Evolutionary conservation across 2,113 vertebrate species (phyloP).

Genomic region (Ceyx melanurus): DNA sequence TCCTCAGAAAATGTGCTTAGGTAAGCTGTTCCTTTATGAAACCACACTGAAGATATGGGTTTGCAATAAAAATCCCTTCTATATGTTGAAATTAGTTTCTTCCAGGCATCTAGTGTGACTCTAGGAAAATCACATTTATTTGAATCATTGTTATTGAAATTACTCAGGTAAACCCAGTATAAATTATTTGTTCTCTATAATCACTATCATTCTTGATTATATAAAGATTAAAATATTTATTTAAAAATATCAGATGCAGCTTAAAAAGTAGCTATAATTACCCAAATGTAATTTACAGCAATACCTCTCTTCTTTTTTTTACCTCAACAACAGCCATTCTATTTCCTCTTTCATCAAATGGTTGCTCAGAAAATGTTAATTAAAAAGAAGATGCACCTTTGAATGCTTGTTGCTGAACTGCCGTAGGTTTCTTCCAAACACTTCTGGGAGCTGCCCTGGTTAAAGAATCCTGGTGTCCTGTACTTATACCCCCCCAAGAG

Average conservation of each 20-base stretch:
- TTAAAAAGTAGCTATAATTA: neutral
- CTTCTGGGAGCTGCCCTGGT: neutral
- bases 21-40: neutral
- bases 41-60: neutral
- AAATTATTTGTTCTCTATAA: neutral
- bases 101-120: neutral
- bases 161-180: neutral
- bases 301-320: neutral
- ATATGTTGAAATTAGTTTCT: neutral
- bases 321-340: rapidly evolving
- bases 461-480: neutral
- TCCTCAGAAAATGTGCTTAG: neutral
- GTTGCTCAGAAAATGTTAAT: neutral
- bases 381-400: neutral
- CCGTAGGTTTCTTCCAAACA: neutral
- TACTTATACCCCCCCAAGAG: neutral
- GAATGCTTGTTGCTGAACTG: neutral
- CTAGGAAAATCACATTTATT: neutral
- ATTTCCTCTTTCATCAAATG: neutral
- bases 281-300: neutral
- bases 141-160: neutral
- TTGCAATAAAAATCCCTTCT: neutral
- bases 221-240: neutral
- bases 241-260: neutral
- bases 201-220: neutral